A percentile compares a stretch with the other conserved stretches of the same genome.
These are phyloP conservation scores for Dendronephthya gigantea DNA, from an alignment of 64 coral and sea anemone genomes.

Conservation along the genomic window DNA sequence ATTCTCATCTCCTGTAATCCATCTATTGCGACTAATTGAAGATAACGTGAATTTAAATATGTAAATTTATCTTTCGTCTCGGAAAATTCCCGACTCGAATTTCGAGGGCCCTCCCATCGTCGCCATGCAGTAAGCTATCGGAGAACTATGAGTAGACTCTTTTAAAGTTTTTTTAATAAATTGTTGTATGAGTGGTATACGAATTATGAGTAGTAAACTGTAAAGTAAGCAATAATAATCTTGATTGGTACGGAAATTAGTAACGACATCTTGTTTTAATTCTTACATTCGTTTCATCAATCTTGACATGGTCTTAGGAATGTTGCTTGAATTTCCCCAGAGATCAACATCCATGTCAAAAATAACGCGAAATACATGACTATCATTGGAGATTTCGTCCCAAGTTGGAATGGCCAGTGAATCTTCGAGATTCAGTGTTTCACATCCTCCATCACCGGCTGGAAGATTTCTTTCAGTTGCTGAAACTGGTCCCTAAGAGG, in stretches of 20 bases:
- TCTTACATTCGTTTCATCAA: constrained; percentile 7
- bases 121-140: too few relatives aligned
- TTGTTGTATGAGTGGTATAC: too few relatives aligned
- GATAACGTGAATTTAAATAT: too few relatives aligned
- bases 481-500: background rate
- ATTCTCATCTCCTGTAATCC: constrained; percentile 25
- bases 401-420: background rate
- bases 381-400: background rate
- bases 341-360: constrained; percentile 21
- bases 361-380: background rate
- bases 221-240: too few relatives aligned
- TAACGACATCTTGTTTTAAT: too few relatives aligned
- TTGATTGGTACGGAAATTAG: background rate
- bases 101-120: too few relatives aligned
- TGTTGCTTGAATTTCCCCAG: background rate
- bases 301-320: constrained; percentile 10
- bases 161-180: too few relatives aligned
- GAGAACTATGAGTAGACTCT: too few relatives aligned
- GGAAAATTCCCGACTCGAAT: too few relatives aligned
- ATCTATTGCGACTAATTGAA: constrained; percentile 9
- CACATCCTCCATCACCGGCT: constrained; percentile 10
- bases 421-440: background rate
- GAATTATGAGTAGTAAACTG: too few relatives aligned
- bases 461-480: background rate
- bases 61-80: too few relatives aligned